phyloP scores from a whole-genome alignment of 2,797 vertebrate genomes.

The Sebastes taczanowskii region DNA sequence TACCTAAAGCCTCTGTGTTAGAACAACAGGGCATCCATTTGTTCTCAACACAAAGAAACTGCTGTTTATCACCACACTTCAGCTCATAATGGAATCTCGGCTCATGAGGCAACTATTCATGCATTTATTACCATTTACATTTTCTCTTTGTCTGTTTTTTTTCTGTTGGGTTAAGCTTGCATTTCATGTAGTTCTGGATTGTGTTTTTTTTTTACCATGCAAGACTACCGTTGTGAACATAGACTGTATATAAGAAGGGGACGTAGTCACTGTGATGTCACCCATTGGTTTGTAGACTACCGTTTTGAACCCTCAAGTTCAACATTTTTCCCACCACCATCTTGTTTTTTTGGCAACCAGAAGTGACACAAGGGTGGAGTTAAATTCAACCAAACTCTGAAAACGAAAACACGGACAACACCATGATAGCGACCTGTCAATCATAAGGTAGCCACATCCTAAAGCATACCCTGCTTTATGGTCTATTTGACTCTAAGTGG shows the following conservation, averaged over 20 bases:
- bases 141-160: background rate
- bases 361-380: too few species aligned
- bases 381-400: too few species aligned
- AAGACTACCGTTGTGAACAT: background rate
- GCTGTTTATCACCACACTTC: constrained; percentile 28
- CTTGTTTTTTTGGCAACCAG: too few species aligned
- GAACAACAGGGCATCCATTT: constrained; percentile 39
- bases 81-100: constrained; percentile 13
- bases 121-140: background rate
- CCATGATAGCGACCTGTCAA: too few species aligned
- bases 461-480: too few species aligned
- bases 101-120: background rate
- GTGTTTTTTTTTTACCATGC: background rate
- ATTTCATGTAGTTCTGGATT: background rate
- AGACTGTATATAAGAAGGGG: too few species aligned
- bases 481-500: too few species aligned
- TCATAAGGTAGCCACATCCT: too few species aligned
- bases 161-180: background rate
- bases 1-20: constrained; percentile 40
- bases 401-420: too few species aligned
- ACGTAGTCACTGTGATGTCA: background rate
- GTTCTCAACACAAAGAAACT: constrained; percentile 18
- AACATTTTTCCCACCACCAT: too few species aligned
- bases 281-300: too few species aligned
- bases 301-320: too few species aligned